phyloP scores from a whole-genome alignment of 2,888 invertebrate genomes.

The Notodonta dromedarius region DNA sequence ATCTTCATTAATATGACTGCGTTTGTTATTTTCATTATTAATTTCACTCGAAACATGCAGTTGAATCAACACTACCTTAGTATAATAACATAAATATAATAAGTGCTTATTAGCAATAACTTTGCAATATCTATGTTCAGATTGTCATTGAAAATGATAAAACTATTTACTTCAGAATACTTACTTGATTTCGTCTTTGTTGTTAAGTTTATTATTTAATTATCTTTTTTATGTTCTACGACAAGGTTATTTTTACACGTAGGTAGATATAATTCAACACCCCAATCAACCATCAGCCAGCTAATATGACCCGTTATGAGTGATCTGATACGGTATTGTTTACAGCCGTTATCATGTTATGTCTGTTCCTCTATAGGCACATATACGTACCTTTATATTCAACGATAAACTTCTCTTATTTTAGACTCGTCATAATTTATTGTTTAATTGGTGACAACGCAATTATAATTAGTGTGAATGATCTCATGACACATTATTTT shows the following conservation, averaged over 20 bases:
- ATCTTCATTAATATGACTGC: too few species aligned
- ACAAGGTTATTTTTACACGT: slow-evolving; percentile 3
- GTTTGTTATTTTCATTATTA: too few species aligned
- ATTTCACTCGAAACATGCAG: too few species aligned
- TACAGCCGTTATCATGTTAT: slow-evolving; percentile 40
- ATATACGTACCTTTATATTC: slow-evolving; percentile 15
- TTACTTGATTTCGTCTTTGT: neutral
- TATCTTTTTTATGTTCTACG: slow-evolving; percentile 1
- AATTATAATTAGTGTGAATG: slow-evolving; percentile 8
- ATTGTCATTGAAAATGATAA: slow-evolving; percentile 1
- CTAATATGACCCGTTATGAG: slow-evolving; percentile 15
- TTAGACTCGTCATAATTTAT: slow-evolving; percentile 26
- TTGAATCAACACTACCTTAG: too few species aligned
- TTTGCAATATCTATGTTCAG: neutral
- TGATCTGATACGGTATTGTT: slow-evolving; percentile 40
- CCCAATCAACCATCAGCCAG: neutral
- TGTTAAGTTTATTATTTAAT: neutral
- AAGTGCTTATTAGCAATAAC: too few species aligned
- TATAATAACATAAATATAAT: too few species aligned
- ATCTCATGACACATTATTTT: neutral
- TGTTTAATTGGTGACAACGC: slow-evolving; percentile 14
- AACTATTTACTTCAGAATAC: neutral
- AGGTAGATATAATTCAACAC: neutral
- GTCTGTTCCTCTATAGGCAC: slow-evolving; percentile 37
- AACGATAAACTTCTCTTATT: slow-evolving; percentile 41